Base-by-base conservation (phyloP, 1,140 invertebrate species). In the Temnothorax nylanderi region DNA sequence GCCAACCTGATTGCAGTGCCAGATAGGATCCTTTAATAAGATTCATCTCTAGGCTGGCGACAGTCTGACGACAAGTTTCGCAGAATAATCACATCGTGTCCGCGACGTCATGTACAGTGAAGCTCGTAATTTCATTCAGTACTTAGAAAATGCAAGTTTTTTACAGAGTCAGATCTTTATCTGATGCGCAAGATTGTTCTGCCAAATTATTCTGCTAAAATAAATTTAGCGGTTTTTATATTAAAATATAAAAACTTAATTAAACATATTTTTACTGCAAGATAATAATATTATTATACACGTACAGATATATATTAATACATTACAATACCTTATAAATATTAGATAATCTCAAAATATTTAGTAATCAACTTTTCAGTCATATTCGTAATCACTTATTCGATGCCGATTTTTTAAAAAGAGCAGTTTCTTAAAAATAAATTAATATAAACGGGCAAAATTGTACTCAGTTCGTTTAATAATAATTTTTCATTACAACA, bases 21-120 rank as follows among this genome's bases (percentile, higher is more conserved):
- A 74, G 80, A 82, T 74, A 60, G 54, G 26, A 82, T 60, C 69
- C 32, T 74, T 82, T 82, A 74, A 74, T 82, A 82, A 82, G 80
- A 82, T 82, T 74, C 80, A 82, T 74, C 54, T 74, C 6, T 60
- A 64, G 80, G 16, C 13, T 60, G 67, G 26, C 41, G 54, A 82
- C 41, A 49, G 54, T 82, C 54, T 60, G 54, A 72, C 37, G 65
- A 82, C 80, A 82, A 32, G 69, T 47, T 74, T 37, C 16, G 32
- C 67, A 34, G 54, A 82, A 82, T 82, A 82, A 82, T 82, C 26
- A 37, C 21, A 8, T 71, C 64, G 37, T 37, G 37, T 44, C 16
- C 10, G 41, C 41, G 0, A 26, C 44, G 26, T 65, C 32, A 13
- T 51, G 34, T 64, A 51, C 62, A 54, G 34, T 18, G n/a, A 32